These are phyloP conservation scores for Lepidonotus clava DNA, from an alignment of 2,888 invertebrate species.

Conservation along the genomic window DNA sequence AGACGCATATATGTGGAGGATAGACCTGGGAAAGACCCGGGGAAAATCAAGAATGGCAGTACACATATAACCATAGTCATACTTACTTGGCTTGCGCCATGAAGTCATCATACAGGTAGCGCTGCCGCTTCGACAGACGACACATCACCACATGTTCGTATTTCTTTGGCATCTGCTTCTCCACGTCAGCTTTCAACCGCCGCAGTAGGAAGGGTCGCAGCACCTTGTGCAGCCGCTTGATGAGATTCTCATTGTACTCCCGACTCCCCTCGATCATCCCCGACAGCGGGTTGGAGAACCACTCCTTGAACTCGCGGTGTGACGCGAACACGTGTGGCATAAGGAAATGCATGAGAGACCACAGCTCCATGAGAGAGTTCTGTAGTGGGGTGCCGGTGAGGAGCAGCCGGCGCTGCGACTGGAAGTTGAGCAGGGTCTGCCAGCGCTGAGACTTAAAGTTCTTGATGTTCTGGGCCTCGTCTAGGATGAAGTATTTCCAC, in stretches of 20 bases:
- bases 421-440: constrained; percentile 97
- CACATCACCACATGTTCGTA: constrained; percentile 80
- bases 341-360: constrained; percentile 98
- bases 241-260: constrained; percentile 94
- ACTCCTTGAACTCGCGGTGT: constrained; percentile 93
- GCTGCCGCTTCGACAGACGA: constrained; percentile 93
- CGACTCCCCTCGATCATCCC: constrained; percentile 96
- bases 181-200: constrained; percentile 98
- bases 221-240: constrained; percentile 93
- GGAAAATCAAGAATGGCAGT: too few relatives aligned
- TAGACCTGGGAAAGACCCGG: too few relatives aligned
- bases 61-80: neutral
- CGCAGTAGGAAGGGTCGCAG: constrained; percentile 97
- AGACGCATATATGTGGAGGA: too few relatives aligned
- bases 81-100: constrained; percentile 93
- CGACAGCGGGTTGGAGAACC: constrained; percentile 98
- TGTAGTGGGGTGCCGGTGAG: constrained; percentile 98
- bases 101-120: constrained; percentile 99
- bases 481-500: constrained; percentile 98
- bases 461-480: constrained; percentile 99
- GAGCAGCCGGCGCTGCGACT: constrained; percentile 90
- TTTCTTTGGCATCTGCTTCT: constrained; percentile 98
- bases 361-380: constrained; percentile 97
- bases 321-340: constrained; percentile 94
- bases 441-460: constrained; percentile 99